phyloP scores from a whole-genome alignment of 2,888 invertebrate species.

The Lissonota sp. region DNA sequence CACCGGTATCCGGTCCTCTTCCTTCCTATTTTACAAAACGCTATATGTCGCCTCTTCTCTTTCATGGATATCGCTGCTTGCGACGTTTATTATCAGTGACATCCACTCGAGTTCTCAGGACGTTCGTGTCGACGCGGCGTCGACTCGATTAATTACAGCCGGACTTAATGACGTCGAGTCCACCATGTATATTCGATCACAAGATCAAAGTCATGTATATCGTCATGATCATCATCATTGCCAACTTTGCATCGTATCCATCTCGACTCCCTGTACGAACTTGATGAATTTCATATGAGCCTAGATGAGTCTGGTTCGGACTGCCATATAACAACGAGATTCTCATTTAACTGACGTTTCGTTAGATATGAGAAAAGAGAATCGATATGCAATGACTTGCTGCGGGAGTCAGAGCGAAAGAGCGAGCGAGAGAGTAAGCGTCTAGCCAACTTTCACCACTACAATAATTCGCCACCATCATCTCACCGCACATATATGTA shows the following conservation, averaged over 20 bases:
- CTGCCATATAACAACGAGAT: constrained; percentile 36
- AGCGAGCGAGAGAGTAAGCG: constrained; percentile 58
- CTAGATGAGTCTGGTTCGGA: constrained; percentile 15
- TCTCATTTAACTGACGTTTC: constrained; percentile 62
- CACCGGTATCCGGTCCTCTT: constrained; percentile 78
- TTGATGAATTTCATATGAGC: constrained; percentile 38
- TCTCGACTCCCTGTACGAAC: background rate
- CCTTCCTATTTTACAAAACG: constrained; percentile 74
- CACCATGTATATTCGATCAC: constrained; percentile 4
- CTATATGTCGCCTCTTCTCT: constrained; percentile 52
- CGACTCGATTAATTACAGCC: constrained; percentile 49
- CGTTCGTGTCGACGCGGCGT: constrained; percentile 29
- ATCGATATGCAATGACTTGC: constrained; percentile 63
- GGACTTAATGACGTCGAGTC: constrained; percentile 24
- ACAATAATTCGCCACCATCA: constrained; percentile 54
- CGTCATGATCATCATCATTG: constrained; percentile 18
- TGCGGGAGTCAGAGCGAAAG: constrained; percentile 47
- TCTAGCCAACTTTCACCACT: constrained; percentile 60
- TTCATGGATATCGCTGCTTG: constrained; percentile 16
- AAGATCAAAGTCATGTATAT: constrained; percentile 39
- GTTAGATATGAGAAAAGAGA: constrained; percentile 56
- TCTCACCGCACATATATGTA: constrained; percentile 25
- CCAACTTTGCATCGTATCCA: background rate
- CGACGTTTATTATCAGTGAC: constrained; percentile 21
- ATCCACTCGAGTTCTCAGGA: constrained; percentile 56